Percentiles rank a stretch among this genome's conserved stretches.
phyloP scores from a whole-genome alignment of 2,888 invertebrate species.

The Cryptus viduatorius region DNA sequence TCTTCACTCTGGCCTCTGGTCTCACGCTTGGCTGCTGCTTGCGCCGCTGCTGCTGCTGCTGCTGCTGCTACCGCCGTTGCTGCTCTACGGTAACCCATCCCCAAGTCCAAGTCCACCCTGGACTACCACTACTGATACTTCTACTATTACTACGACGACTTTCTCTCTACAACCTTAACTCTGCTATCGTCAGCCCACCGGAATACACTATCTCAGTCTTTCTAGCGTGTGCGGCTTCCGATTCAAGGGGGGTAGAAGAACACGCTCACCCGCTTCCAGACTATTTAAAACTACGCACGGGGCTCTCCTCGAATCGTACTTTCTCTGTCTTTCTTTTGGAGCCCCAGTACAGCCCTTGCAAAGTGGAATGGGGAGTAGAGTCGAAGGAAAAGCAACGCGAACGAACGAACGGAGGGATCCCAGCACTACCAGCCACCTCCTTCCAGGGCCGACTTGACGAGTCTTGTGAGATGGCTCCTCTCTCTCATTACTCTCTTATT shows the following conservation, averaged over 20 bases:
- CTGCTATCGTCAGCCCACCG: conserved; percentile 58
- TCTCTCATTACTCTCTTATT: conserved; percentile 18
- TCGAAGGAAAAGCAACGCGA: conserved; percentile 61
- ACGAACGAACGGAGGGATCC: conserved; percentile 63
- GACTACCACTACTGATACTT: conserved; percentile 71
- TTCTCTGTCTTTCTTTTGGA: conserved; percentile 56
- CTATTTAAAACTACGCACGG: conserved; percentile 84
- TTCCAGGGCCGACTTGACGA: conserved; percentile 78
- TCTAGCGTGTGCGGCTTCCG: conserved; percentile 54
- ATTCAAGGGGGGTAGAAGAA: conserved; percentile 40
- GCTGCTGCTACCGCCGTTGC: conserved; percentile 52
- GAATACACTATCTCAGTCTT: conserved; percentile 56
- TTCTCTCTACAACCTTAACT: conserved; percentile 62
- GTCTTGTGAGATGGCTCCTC: conserved; percentile 74
- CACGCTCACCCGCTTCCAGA: conserved; percentile 77
- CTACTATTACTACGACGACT: conserved; percentile 69
- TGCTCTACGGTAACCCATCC: conserved; percentile 58
- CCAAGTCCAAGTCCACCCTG: conserved; percentile 72
- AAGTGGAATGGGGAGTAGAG: conserved; percentile 58
- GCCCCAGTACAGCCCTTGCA: conserved; percentile 53
- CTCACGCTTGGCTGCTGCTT: conserved; percentile 63
- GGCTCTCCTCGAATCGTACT: conserved; percentile 57
- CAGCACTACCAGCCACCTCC: conserved; percentile 66
- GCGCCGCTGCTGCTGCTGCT: conserved; percentile 36
- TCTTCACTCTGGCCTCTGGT: conserved; percentile 45